Percentiles rank a stretch among this genome's conserved stretches.
Evolutionary conservation across 2,797 vertebrate species (phyloP).

Genomic region (Rachycentron canadum): DNA sequence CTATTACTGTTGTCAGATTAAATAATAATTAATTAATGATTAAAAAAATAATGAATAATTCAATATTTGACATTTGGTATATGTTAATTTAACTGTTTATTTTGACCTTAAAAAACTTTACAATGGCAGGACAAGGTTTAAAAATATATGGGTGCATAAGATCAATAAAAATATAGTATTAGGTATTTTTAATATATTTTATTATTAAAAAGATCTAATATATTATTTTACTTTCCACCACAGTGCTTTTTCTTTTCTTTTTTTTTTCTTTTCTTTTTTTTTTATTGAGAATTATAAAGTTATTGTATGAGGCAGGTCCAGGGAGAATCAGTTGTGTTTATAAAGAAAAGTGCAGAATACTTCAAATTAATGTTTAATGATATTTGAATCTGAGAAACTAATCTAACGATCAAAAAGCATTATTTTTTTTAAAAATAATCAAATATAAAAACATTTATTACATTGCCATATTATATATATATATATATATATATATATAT

Average conservation of each 20-base stretch:
- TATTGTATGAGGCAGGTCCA: background rate
- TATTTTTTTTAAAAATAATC: no score
- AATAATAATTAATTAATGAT: no score
- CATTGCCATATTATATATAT: no score
- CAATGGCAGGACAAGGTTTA: background rate
- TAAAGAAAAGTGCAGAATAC: background rate
- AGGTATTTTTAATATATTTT: background rate
- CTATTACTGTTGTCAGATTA: constrained; percentile 45
- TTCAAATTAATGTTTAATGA: no score
- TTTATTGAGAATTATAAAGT: background rate
- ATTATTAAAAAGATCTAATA: background rate
- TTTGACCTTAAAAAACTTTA: constrained; percentile 9
- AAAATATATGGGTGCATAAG: background rate
- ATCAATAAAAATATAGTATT: background rate
- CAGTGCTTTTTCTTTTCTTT: background rate
- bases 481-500: no score
- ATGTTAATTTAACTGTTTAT: background rate
- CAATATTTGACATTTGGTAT: constrained; percentile 33
- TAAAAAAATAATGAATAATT: constrained; percentile 12
- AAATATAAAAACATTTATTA: no score
- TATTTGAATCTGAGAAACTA: no score
- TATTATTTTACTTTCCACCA: background rate
- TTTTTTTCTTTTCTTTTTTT: background rate
- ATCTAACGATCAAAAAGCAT: no score
- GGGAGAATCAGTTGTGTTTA: background rate